phyloP scores from a whole-genome alignment of 2,113 vertebrate genomes.

The Sitta europaea region DNA sequence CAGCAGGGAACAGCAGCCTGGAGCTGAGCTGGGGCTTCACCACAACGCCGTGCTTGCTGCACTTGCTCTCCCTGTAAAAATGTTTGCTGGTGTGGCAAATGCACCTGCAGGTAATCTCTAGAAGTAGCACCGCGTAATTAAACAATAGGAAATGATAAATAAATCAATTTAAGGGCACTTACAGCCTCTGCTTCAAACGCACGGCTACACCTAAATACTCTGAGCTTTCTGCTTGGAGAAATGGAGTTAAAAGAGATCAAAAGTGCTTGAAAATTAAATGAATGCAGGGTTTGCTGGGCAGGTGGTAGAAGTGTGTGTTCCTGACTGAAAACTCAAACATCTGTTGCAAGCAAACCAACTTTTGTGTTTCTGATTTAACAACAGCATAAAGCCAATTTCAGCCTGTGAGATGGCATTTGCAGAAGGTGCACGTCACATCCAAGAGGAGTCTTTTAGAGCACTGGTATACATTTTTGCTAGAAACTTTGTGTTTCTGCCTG shows the following conservation, averaged over 20 bases:
- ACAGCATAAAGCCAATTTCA: not conserved
- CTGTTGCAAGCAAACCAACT: not conserved
- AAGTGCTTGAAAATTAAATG: not conserved
- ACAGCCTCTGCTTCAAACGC: not conserved
- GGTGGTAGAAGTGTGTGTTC: not conserved
- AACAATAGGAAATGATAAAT: not conserved
- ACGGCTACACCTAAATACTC: not conserved
- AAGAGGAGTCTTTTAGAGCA: not conserved
- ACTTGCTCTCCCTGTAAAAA: accelerated
- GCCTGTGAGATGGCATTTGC: not conserved
- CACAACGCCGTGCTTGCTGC: not conserved
- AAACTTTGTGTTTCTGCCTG: not conserved
- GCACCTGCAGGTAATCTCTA: not conserved
- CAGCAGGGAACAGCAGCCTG: not conserved
- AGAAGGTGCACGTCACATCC: not conserved
- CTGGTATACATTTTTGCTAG: not conserved
- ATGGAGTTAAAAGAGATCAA: not conserved
- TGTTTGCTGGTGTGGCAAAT: not conserved
- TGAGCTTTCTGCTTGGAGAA: not conserved
- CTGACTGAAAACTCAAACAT: not conserved
- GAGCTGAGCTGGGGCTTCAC: not conserved
- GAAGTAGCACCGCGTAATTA: not conserved
- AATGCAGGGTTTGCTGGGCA: not conserved
- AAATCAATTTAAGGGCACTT: not conserved
- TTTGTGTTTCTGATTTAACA: not conserved